A percentile compares a stretch with the other conserved stretches of the same genome.
These are phyloP conservation scores for Idaea aversata DNA, from an alignment of 2,888 invertebrate species.

Conservation along the genomic window DNA sequence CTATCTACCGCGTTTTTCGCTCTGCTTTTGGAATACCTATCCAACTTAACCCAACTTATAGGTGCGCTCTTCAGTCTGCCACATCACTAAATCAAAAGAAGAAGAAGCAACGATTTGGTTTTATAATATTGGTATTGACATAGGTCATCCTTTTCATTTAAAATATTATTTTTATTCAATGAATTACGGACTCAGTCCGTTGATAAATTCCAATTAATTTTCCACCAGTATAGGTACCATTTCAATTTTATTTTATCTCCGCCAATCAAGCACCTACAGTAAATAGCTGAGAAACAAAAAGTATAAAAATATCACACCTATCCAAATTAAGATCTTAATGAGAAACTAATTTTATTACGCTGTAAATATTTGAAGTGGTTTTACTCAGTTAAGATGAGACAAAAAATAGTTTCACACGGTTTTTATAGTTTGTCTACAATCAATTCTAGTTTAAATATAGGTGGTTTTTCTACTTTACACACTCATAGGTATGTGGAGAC, in stretches of 20 bases:
- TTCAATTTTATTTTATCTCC: background rate
- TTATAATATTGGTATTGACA: too few species aligned
- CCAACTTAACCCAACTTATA: too few species aligned
- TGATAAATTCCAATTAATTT: background rate
- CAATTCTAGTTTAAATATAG: background rate
- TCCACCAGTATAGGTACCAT: background rate
- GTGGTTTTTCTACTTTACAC: background rate
- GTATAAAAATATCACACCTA: slow-evolving; percentile 1
- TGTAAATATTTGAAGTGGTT: background rate
- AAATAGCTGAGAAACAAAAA: background rate
- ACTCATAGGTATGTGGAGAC: background rate
- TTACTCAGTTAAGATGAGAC: background rate
- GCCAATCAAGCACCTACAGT: background rate
- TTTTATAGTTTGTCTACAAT: background rate
- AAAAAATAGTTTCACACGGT: slow-evolving; percentile 1
- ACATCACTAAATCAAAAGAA: too few species aligned
- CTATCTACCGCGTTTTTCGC: too few species aligned
- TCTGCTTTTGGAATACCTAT: too few species aligned
- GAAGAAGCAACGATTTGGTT: too few species aligned
- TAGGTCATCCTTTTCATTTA: too few species aligned
- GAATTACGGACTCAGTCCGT: background rate
- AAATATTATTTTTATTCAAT: too few species aligned
- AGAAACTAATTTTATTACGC: slow-evolving; percentile 1
- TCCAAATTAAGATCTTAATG: background rate
- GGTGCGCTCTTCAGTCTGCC: too few species aligned